phyloP scores from a whole-genome alignment of 2,113 vertebrate genomes.

The Brachypodius melanocephalos region DNA sequence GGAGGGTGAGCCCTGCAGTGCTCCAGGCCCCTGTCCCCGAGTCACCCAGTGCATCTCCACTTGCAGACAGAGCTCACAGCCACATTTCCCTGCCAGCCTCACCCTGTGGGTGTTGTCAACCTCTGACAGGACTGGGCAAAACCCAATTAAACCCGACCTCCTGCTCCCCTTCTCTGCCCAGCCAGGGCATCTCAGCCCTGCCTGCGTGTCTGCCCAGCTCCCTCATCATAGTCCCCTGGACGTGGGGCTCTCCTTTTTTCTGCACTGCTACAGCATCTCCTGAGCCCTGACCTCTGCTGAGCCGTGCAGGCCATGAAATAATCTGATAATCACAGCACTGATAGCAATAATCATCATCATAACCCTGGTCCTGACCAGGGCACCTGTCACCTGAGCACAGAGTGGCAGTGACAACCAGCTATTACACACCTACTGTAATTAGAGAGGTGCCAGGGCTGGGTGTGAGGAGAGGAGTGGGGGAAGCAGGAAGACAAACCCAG shows the following conservation, averaged over 20 bases:
- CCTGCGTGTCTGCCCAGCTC: neutral
- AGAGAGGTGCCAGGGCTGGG: neutral
- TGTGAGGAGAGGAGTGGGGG: neutral
- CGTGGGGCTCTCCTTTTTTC: accelerated
- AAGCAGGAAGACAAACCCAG: neutral
- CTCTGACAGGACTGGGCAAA: neutral
- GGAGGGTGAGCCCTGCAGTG: neutral
- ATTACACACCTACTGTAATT: neutral
- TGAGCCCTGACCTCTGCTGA: neutral
- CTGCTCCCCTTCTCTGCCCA: neutral
- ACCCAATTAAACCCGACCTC: neutral
- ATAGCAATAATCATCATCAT: slow-evolving; percentile 3
- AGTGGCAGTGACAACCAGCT: slow-evolving; percentile 14
- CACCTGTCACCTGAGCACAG: neutral
- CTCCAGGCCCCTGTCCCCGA: accelerated
- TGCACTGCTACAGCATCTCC: neutral
- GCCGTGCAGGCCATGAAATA: neutral
- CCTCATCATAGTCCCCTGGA: neutral
- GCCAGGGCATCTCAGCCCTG: neutral
- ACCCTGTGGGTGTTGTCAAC: accelerated
- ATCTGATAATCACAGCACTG: slow-evolving; percentile 19
- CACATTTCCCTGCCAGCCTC: neutral
- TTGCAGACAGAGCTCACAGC: accelerated
- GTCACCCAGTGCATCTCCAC: accelerated
- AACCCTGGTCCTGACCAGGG: neutral